Conservation (phyloP, 1,140 invertebrate species). For the Magallana ariakensis region DNA sequence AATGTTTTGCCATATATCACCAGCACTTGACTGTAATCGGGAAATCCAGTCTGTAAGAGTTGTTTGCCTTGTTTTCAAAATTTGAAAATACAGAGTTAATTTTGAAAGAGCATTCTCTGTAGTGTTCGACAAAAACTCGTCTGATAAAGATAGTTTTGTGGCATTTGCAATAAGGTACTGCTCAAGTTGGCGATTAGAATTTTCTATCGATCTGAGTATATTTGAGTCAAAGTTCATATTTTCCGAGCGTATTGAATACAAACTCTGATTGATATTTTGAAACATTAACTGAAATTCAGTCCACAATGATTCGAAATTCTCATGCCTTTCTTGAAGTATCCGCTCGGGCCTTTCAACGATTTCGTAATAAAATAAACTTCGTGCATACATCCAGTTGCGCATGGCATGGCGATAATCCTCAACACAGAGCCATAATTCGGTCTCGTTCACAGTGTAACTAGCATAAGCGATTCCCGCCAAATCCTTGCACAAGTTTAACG, state of each 20-base stretch:
- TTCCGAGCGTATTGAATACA: conserved; percentile 39
- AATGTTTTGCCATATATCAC: conserved; percentile 56
- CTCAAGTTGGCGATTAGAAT: conserved; percentile 32
- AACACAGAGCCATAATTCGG: conserved; percentile 33
- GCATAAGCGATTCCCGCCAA: conserved; percentile 30
- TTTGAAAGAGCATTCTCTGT: conserved; percentile 57
- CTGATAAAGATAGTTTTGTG: conserved; percentile 55
- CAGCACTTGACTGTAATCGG: conserved; percentile 40
- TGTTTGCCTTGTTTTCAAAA: conserved; percentile 59
- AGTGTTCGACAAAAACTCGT: conserved; percentile 52
- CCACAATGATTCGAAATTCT: conserved; percentile 50
- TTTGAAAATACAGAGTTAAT: conserved; percentile 60
- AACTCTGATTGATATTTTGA: conserved; percentile 50
- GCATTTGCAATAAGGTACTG: conserved; percentile 56
- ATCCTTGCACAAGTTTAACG: conserved; percentile 41
- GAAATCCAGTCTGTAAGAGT: conserved; percentile 58
- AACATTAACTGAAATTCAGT: conserved; percentile 48
- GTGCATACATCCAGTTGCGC: conserved; percentile 44
- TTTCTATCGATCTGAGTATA: conserved; percentile 54
- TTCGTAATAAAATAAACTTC: conserved; percentile 59
- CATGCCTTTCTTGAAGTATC: conserved; percentile 48
- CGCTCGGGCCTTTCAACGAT: conserved; percentile 59
- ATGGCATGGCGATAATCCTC: conserved; percentile 43
- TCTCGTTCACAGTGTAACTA: conserved; percentile 27
- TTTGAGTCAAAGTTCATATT: conserved; percentile 42